A percentile compares a stretch with the other conserved stretches of the same genome.
These are phyloP conservation scores for Stegodyphus dumicola DNA, from an alignment of 1,140 invertebrate species.

Conservation along the genomic window DNA sequence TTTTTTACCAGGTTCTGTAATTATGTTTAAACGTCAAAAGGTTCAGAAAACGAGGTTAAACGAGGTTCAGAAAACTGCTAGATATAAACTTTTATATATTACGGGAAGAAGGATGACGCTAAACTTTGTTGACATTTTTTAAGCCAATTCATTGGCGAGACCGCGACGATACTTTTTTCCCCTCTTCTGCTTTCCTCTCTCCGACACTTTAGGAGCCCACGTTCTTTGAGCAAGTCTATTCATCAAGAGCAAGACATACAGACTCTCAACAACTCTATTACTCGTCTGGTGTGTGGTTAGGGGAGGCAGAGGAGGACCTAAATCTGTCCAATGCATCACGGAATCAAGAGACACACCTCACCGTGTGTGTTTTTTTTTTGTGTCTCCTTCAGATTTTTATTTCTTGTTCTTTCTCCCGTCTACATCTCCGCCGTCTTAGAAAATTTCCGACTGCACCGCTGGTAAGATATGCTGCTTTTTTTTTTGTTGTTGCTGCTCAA, in stretches of 20 bases:
- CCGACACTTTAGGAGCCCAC: not conserved
- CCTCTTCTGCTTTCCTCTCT: not conserved
- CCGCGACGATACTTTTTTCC: not conserved
- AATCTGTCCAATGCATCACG: conserved; percentile 33
- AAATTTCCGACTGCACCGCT: not conserved
- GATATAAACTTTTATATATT: too few species aligned
- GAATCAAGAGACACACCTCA: not conserved
- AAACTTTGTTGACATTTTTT: conserved; percentile 8
- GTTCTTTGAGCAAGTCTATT: conserved; percentile 4
- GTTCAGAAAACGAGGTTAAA: too few species aligned
- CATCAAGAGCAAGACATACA: conserved; percentile 24
- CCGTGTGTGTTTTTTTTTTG: not conserved
- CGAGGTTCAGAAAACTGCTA: too few species aligned
- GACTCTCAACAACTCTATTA: conserved; percentile 33
- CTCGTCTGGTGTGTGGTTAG: not conserved
- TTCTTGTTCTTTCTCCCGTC: not conserved
- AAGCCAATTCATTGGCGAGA: not conserved
- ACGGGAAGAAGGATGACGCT: too few species aligned
- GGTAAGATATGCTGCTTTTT: not conserved
- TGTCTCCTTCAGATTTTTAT: not conserved
- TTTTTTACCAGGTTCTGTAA: too few species aligned
- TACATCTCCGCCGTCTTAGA: not conserved
- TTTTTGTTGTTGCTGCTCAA: too few species aligned
- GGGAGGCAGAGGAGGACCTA: not conserved
- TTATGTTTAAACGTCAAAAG: too few species aligned